These are phyloP conservation scores for Taenaris catops DNA, from an alignment of 2,888 invertebrate genomes.

Conservation along the genomic window DNA sequence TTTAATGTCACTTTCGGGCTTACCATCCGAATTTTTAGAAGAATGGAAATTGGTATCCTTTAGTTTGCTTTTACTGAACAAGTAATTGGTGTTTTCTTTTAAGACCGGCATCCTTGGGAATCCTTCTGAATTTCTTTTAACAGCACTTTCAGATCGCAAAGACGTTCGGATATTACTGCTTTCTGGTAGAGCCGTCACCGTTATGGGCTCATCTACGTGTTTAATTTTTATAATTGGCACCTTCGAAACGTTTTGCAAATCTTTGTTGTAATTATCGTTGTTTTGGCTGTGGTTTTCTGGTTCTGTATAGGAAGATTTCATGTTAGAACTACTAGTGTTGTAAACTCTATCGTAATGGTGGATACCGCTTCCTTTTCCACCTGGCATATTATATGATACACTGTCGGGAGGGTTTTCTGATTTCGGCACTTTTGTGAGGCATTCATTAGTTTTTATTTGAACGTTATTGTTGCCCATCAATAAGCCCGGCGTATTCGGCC, in stretches of 20 bases:
- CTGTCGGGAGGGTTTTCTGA: slow-evolving; percentile 39
- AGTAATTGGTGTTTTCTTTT: slow-evolving; percentile 51
- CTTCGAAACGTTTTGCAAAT: slow-evolving; percentile 38
- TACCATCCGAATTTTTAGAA: slow-evolving; percentile 40
- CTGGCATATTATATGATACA: slow-evolving; percentile 33
- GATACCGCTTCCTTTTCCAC: slow-evolving; percentile 32
- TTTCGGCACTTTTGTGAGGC: slow-evolving; percentile 32
- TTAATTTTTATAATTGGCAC: slow-evolving; percentile 63
- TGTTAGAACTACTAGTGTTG: slow-evolving; percentile 40
- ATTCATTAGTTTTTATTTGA: slow-evolving; percentile 42
- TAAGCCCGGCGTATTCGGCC: slow-evolving; percentile 83
- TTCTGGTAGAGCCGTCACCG: slow-evolving; percentile 36
- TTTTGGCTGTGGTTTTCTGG: slow-evolving; percentile 40
- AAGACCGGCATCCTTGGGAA: slow-evolving; percentile 46
- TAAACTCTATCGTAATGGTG: slow-evolving; percentile 47
- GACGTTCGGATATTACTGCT: slow-evolving; percentile 39
- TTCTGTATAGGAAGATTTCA: slow-evolving; percentile 34
- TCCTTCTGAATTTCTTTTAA: slow-evolving; percentile 57
- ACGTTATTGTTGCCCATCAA: slow-evolving; percentile 44
- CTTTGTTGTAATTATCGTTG: slow-evolving; percentile 38
- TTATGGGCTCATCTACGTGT: slow-evolving; percentile 54
- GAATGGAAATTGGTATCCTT: slow-evolving; percentile 37
- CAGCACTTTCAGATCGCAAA: slow-evolving; percentile 42
- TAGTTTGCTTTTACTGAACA: slow-evolving; percentile 41
- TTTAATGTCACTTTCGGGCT: slow-evolving; percentile 53